A percentile compares a stretch with the other conserved stretches of the same genome.
Conservation (phyloP, 2,888 invertebrate genomes). For the Ophraella communa region DNA sequence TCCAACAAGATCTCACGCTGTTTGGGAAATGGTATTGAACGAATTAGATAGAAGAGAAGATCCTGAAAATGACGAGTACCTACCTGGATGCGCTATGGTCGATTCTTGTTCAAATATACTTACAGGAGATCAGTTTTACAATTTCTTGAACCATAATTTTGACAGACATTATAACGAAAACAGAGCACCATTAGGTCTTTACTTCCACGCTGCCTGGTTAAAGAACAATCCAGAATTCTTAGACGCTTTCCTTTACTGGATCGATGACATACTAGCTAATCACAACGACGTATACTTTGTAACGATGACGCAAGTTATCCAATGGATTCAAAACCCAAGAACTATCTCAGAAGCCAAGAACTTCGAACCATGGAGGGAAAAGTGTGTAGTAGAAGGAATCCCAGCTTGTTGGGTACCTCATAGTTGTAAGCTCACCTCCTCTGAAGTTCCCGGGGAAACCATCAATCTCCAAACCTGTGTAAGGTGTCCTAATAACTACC, state of each 20-base stretch:
- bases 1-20: slow-evolving; percentile 90
- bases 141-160: slow-evolving; percentile 92
- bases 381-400: slow-evolving; percentile 85
- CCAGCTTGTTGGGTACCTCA: slow-evolving; percentile 89
- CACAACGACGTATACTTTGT: slow-evolving; percentile 93
- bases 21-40: slow-evolving; percentile 97
- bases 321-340: slow-evolving; percentile 93
- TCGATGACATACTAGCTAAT: slow-evolving; percentile 83
- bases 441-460: slow-evolving; percentile 93
- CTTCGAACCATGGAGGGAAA: slow-evolving; percentile 95
- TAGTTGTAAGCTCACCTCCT: slow-evolving; percentile 88
- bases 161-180: slow-evolving; percentile 91
- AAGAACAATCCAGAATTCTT: slow-evolving; percentile 91
- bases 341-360: slow-evolving; percentile 85
- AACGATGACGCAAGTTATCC: slow-evolving; percentile 95
- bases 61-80: slow-evolving; percentile 85
- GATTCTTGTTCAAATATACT: slow-evolving; percentile 94
- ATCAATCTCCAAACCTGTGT: slow-evolving; percentile 92
- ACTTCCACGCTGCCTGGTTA: slow-evolving; percentile 94
- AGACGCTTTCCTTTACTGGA: slow-evolving; percentile 92
- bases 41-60: slow-evolving; percentile 91
- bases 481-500: slow-evolving; percentile 92
- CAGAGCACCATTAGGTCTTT: slow-evolving; percentile 85
- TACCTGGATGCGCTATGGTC: slow-evolving; percentile 93
- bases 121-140: slow-evolving; percentile 91